Base-by-base conservation (phyloP, 2,113 vertebrate species). In the Phrynosoma platyrhinos region DNA sequence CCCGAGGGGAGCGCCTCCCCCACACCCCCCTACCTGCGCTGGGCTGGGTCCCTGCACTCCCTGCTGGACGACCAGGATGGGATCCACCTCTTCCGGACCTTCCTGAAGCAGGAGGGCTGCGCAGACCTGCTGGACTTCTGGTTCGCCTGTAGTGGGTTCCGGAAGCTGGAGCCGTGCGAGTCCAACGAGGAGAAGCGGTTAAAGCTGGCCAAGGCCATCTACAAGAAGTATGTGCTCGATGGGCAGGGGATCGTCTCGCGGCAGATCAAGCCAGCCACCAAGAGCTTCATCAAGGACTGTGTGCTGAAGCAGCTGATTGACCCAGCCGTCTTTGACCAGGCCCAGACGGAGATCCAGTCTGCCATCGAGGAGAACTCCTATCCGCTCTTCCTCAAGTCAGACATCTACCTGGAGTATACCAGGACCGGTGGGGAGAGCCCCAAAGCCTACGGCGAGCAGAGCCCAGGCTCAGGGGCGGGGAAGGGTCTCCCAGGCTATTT, bases 131-230 rank as follows among this genome's bases (percentile, higher is more conserved):
- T 99, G 96, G 98, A 99, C 96, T 99, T 99, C 96, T 99, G 99
- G 99, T 99, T 99, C 62, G 98, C 98, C 3, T 99, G 99, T 96
- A 99, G 97, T 0, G 99, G 99, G 92, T 99, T 99, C 95, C 97
- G 98, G 85, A 99, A 99, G 91, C 97, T 98, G 84, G 98, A 98
- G 92, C 97, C 96, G 0, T 97, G 96, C 0, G 94, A 96, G 25
- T 96, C 97, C 9, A 98, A 98, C 0, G 98, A 98, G 95, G 98
- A 99, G 91, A 99, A 99, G 96, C 97, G 98, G 96, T 95, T 98
- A 23, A 99, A 99, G 94, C 95, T 99, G 93, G 98, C 98, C 5
- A 98, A 98, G 93, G 98, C 98, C 13, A 99, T 99, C 90, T 99
- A 99, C 94, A 98, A 98, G 91, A 99, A 98, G 91, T 99, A 99